phyloP scores from a whole-genome alignment of 1,140 invertebrate species.

The Trinorchestia longiramus region DNA sequence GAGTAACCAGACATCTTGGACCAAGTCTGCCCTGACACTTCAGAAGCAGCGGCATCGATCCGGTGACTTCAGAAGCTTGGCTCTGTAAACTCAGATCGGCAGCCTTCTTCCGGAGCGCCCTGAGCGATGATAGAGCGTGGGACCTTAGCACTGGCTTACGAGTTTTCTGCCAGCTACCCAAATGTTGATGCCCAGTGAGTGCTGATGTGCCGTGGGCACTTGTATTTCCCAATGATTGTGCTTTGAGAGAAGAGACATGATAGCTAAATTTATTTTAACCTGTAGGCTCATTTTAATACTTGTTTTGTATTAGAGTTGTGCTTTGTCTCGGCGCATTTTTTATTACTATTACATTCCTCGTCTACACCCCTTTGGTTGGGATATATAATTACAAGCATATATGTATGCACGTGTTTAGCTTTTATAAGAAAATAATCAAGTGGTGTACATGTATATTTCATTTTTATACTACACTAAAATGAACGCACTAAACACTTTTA shows the following conservation, averaged over 20 bases:
- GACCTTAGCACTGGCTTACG: not conserved
- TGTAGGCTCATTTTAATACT: no score
- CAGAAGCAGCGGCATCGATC: slow-evolving; percentile 13
- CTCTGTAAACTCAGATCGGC: not conserved
- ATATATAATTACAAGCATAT: no score
- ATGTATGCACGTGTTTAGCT: no score
- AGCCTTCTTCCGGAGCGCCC: slow-evolving; percentile 15
- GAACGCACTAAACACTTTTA: no score
- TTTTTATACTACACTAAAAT: no score
- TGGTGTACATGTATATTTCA: no score
- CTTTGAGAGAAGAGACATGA: not conserved
- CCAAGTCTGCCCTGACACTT: slow-evolving; percentile 1
- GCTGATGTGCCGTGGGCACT: not conserved
- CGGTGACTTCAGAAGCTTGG: not conserved
- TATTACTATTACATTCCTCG: no score
- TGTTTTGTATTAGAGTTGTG: no score
- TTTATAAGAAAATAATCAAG: no score
- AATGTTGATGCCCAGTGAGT: not conserved
- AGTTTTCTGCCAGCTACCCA: not conserved
- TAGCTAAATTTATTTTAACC: not conserved
- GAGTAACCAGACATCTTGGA: not conserved
- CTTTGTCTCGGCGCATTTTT: no score
- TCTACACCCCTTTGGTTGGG: no score
- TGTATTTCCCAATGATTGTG: not conserved
- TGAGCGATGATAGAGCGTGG: not conserved